These are phyloP conservation scores for Orchestia grillus DNA, from an alignment of 1,140 invertebrate species.

Conservation along the genomic window DNA sequence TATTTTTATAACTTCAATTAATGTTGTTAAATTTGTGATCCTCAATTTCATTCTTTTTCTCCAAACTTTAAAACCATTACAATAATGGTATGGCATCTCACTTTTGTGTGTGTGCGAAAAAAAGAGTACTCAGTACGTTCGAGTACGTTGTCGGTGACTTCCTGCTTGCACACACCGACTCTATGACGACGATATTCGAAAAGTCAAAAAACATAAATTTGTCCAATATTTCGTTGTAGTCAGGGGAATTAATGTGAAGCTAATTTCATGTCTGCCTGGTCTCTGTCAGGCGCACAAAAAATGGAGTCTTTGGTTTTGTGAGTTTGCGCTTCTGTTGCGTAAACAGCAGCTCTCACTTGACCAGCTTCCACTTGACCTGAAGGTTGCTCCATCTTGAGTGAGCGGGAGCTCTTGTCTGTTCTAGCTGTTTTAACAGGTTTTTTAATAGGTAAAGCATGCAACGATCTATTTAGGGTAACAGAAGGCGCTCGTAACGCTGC, in stretches of 20 bases:
- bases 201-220: background rate
- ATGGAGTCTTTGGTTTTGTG: background rate
- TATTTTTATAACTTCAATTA: no score
- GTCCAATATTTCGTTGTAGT: background rate
- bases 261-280: background rate
- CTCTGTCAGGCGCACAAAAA: background rate
- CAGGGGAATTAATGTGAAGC: background rate
- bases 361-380: background rate
- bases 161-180: no score
- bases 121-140: background rate
- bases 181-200: background rate
- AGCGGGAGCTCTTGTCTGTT: background rate
- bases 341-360: background rate
- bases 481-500: background rate
- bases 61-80: no score
- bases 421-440: background rate
- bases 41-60: no score
- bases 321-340: background rate
- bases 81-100: no score
- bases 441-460: background rate
- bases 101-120: background rate
- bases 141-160: background rate
- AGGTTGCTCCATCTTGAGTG: background rate
- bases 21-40: no score
- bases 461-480: background rate